Evolutionary conservation across 2,888 invertebrate species (phyloP).

Genomic region (Chrysomela aeneicollis): DNA sequence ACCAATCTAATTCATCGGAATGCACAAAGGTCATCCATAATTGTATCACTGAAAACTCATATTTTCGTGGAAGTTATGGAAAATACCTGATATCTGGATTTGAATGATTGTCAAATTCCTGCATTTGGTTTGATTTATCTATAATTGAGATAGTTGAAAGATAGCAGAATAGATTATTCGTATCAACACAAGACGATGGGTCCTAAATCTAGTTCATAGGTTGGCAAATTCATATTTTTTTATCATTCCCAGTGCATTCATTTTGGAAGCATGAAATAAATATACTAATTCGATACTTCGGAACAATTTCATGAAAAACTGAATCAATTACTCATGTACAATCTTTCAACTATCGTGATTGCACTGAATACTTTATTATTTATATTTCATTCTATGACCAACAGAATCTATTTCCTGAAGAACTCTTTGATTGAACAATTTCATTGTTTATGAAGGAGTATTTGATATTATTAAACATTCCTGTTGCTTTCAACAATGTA

Average conservation of each 20-base stretch:
- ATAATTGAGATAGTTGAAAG: background rate
- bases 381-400: background rate
- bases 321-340: background rate
- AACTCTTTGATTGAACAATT: slow-evolving; percentile 4
- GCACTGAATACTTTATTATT: background rate
- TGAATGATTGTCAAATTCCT: background rate
- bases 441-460: slow-evolving; percentile 12
- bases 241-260: too few species aligned
- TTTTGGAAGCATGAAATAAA: too few species aligned
- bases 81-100: background rate
- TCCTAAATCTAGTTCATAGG: background rate
- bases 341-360: background rate
- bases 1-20: background rate
- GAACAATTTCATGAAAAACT: background rate
- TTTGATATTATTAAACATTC: slow-evolving; percentile 33
- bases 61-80: background rate
- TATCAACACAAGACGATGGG: background rate
- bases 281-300: too few species aligned
- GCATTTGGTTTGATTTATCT: background rate
- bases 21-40: background rate
- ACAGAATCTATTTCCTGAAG: background rate
- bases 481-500: slow-evolving; percentile 29
- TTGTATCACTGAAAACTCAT: background rate
- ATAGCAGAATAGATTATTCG: background rate
- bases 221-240: background rate